Base-by-base conservation (phyloP, 2,888 invertebrate species). In the Drosophila neutralis region DNA sequence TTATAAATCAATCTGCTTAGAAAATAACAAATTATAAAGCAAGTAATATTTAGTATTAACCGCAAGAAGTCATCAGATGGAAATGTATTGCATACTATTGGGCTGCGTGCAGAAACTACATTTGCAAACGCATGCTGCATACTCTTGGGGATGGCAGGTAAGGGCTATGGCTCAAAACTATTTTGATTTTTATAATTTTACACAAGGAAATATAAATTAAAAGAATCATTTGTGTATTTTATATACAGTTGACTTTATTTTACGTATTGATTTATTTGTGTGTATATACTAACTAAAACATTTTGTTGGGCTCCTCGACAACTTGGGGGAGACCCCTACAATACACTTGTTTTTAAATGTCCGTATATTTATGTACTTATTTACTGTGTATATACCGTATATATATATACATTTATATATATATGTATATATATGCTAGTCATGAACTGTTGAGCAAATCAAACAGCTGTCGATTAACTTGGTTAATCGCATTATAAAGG, bases 191-290 rank as follows among this genome's bases (percentile, higher is more conserved):
- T 31, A 31, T 31, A 31, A 10, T 10, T 2, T 31, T 31, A 31
- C 10, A 10, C 10, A 31, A 31, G 4, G 4, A 13, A 66, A 13
- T 3, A 15, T 7, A 36, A 54, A 63, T 15, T n/a, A 11, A 18
- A 2, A 11, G n/a, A 33, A 45, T 35, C 4, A 21, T 10, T 18
- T 64, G 18, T 57, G 24, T 40, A 38, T 65, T 75, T 73, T 90
- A 90, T 90, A 75, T 85, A 85, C 90, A 90, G 72, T 76, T 90
- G 90, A 86, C 78, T 88, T 85, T 90, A 89, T 85, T 89, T 57
- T 76, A 83, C 78, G 73, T 77, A 75, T 89, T 78, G 69, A 69
- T 79, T 76, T 77, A 73, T 56, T 75, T 62, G 24, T 74, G 68
- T 59, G 69, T 74, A 69, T 81, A 71, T 72, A 70, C 73, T 78